Base-by-base conservation (phyloP, 2,113 vertebrate species). In the Nycticryphes semicollaris region DNA sequence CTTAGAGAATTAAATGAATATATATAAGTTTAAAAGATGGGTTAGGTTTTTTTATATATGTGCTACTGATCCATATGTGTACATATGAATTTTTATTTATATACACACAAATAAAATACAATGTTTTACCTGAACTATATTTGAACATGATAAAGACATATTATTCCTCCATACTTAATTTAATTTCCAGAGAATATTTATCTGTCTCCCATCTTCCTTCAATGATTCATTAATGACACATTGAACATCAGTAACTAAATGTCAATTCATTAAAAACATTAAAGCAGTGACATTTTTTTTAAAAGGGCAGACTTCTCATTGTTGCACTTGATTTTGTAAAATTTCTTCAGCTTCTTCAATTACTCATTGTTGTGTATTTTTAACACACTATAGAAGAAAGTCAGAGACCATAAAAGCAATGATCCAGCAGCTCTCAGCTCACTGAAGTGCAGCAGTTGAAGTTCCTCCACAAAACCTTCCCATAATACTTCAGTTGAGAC, bases 61-160 rank as follows among this genome's bases (percentile, higher is more conserved):
- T 3, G 2, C 5, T 87, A 51, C 19, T 3, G 2, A 43, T 41
- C 17, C 1, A 1, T 50, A 43, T 18, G 9, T 6, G 9, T 45
- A 74, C 22, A 23, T 15, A 62, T 4, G n/a, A 1, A 18, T 45
- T 39, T 45, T 16, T 75, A 6, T 48, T 5, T 23, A 22, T 10
- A 57, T 19, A 60, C 14, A 56, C 5, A 59, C 6, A 81, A 37
- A 3, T 27, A 30, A 75, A 57, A 43, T 31, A 63, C 7, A 64
- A 31, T 22, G 14, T 3, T 76, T 81, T 53, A 56, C 14, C 43
- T 51, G 20, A 72, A 41, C 31, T 50, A 15, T 9, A 84, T 53
- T 41, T 23, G 11, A 69, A 77, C 19, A 53, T n/a, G 54, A 59
- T 16, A 62, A 37, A 51, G 9, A 54, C 15, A 47, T 1, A 1